Evolutionary conservation across 2,113 vertebrate genomes (phyloP), one percentile per base, ranked within the genome.

Genomic region (Rhombomys opimus): DNA sequence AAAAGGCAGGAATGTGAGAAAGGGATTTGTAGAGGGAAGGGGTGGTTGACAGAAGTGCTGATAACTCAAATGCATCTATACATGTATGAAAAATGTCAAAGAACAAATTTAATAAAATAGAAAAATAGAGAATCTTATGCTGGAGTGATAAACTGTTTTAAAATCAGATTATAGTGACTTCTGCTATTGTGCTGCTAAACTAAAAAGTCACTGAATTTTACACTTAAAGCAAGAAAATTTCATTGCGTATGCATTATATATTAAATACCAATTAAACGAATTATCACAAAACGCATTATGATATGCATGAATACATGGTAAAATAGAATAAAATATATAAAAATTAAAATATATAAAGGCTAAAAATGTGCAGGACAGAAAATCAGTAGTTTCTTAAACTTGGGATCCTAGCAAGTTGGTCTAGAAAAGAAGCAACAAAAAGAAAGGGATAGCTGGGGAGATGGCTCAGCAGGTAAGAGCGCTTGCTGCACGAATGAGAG

Each of bases 401-500:
- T 65, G 63, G 12, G 50, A 54, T 70, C 23, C 32, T 77, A n/a
- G 86, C 3, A 89, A 76, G 32, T 73, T 17, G 10, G n/a, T 32
- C 89, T 89, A 75, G 41, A 57, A 87, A 0, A 76, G 23, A 12
- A 85, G 14, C 38, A 41, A 85, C 7, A 35, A 63, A 50, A 81
- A 91, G 52, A 30, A 85, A 30, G 32, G 0, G 4, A 17, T 14
- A 65, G 15, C 7, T 46, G 38, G 25, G 2, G 25, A 46, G 61
- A 65, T 2, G 25, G n/a, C 59, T 46, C 20, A 18, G 23, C 59
- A 27, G 8, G 25, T 15, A 41, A 41, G 81, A 25, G n/a, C 7
- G 4, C 4, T 18, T 9, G 38, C 2, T 27, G 0, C 13, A 63
- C 12, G 65, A 32, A 63, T 3, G 15, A 9, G 25, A 41, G 38